Conservation (phyloP, 1,140 invertebrate genomes). For the Drosophila nasuta region DNA sequence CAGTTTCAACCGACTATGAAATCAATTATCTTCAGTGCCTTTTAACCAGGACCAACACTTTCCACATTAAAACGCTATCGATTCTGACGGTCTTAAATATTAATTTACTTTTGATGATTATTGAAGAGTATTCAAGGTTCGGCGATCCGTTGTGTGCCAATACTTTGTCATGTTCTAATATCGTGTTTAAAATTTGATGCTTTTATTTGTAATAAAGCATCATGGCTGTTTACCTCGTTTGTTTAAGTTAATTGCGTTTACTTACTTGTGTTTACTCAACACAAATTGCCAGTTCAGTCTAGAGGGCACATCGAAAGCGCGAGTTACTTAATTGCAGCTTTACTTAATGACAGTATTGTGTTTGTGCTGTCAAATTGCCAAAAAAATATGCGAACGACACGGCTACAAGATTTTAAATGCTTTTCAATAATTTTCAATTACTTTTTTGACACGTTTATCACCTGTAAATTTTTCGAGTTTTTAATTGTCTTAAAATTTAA, state of each 20-base stretch:
- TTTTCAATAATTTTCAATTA: background rate
- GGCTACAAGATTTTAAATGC: background rate
- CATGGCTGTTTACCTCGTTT: constrained; percentile 9
- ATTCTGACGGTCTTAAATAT: background rate
- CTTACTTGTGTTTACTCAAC: constrained; percentile 24
- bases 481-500: background rate
- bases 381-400: background rate
- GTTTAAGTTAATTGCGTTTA: constrained; percentile 27
- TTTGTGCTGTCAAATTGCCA: background rate
- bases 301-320: background rate
- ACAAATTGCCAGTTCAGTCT: constrained; percentile 21
- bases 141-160: background rate
- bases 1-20: constrained; percentile 21
- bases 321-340: background rate
- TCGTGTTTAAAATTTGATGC: background rate
- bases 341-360: background rate
- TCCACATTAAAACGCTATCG: background rate
- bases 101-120: background rate
- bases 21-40: constrained; percentile 52
- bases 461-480: background rate
- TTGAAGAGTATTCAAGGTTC: background rate
- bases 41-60: constrained; percentile 15
- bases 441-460: background rate
- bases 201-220: constrained; percentile 35
- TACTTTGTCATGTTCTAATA: background rate